These are phyloP conservation scores for Myathropa florea DNA, from an alignment of 2,888 invertebrate species.

Conservation along the genomic window DNA sequence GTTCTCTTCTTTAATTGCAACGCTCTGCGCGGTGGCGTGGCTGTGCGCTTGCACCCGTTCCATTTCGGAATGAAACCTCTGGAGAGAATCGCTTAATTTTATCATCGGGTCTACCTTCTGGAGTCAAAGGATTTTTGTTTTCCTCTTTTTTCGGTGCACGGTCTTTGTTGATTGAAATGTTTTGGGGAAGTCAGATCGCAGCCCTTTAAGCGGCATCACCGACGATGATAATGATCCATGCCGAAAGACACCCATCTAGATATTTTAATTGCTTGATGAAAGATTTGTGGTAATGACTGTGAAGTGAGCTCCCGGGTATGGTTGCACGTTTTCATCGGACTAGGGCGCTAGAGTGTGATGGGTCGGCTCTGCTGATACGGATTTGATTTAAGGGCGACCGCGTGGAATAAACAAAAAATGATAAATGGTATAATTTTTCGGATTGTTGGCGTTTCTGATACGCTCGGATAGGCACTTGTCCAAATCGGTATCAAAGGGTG, in stretches of 20 bases:
- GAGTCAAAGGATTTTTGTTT: conserved; percentile 53
- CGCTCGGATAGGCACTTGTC: conserved; percentile 31
- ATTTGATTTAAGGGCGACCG: conserved; percentile 65
- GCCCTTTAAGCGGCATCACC: conserved; percentile 53
- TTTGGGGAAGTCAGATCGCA: conserved; percentile 53
- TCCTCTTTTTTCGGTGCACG: conserved; percentile 20
- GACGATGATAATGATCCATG: conserved; percentile 69
- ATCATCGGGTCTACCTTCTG: conserved; percentile 60
- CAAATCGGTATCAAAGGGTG: conserved; percentile 50
- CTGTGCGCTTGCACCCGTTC: conserved; percentile 44
- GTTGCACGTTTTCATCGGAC: conserved; percentile 22
- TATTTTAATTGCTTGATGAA: conserved; percentile 70
- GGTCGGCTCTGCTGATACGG: conserved; percentile 47
- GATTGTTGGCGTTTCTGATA: conserved; percentile 59
- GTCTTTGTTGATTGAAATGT: conserved; percentile 66
- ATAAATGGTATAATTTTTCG: conserved; percentile 70
- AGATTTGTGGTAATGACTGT: conserved; percentile 71
- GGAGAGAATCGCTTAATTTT: conserved; percentile 63
- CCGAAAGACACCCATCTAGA: conserved; percentile 70
- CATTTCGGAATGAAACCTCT: conserved; percentile 61
- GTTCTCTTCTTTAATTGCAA: conserved; percentile 60
- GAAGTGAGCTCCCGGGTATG: conserved; percentile 58
- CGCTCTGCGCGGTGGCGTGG: not conserved
- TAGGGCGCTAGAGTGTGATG: not conserved
- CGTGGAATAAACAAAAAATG: conserved; percentile 59